Evolutionary conservation across 1,140 invertebrate species (phyloP).

Genomic region (Bombyx mandarina): DNA sequence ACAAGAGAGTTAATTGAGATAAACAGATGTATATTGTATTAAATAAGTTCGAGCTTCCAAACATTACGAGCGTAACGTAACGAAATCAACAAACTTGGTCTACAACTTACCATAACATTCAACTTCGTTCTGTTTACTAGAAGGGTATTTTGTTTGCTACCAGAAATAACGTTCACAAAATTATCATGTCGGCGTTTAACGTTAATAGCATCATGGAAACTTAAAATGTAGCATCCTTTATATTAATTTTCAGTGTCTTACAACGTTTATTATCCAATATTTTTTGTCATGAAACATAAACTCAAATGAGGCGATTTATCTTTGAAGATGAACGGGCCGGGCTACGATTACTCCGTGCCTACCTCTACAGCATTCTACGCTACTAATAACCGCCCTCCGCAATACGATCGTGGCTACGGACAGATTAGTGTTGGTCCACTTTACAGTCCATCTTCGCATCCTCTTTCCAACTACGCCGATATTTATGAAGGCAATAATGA

Average conservation of each 20-base stretch:
- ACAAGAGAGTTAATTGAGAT: constrained; percentile 60
- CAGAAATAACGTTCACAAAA: background rate
- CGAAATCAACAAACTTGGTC: constrained; percentile 52
- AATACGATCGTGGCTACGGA: constrained; percentile 58
- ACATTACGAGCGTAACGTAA: constrained; percentile 37
- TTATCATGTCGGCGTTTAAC: background rate
- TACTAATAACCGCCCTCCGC: constrained; percentile 52
- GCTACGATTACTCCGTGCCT: constrained; percentile 62
- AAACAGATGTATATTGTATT: constrained; percentile 51
- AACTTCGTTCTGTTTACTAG: constrained; percentile 5
- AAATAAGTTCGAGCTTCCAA: constrained; percentile 47
- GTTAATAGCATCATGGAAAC: constrained; percentile 31
- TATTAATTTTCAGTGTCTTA: constrained; percentile 22
- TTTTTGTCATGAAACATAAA: constrained; percentile 34
- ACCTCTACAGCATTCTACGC: constrained; percentile 56
- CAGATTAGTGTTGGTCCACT: constrained; percentile 44
- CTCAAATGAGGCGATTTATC: constrained; percentile 58
- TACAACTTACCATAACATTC: constrained; percentile 19
- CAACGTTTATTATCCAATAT: constrained; percentile 20
- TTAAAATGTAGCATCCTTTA: constrained; percentile 1
- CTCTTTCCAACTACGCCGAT: constrained; percentile 59
- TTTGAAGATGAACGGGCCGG: constrained; percentile 65
- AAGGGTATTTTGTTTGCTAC: background rate
- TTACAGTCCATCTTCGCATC: constrained; percentile 55
- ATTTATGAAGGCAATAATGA: constrained; percentile 69